Percentiles rank a stretch among this genome's conserved stretches.
phyloP scores from a whole-genome alignment of 2,797 vertebrate genomes.

The Champsocephalus esox region DNA sequence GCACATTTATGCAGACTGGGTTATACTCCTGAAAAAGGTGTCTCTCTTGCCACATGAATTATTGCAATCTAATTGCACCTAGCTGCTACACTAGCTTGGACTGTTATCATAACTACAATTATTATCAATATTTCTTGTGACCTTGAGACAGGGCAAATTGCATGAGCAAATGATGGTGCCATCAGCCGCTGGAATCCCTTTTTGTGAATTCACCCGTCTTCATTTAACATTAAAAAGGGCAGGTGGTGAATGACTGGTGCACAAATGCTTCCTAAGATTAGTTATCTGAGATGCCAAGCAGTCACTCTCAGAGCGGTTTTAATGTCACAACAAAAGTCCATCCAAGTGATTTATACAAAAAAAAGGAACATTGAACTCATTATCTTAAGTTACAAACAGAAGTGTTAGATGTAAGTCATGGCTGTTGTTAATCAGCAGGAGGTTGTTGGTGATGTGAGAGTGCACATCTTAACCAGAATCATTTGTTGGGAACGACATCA shows the following conservation, averaged over 20 bases:
- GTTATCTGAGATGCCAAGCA: not conserved
- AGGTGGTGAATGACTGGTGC: not conserved
- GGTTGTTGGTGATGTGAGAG: constrained; percentile 48
- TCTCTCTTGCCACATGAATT: too few species aligned
- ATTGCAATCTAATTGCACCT: too few species aligned
- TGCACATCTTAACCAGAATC: constrained; percentile 55
- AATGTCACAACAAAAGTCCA: constrained; percentile 11
- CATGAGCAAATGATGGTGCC: too few species aligned
- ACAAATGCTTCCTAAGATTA: not conserved
- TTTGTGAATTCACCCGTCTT: too few species aligned
- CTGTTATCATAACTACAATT: too few species aligned
- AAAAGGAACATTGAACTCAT: constrained; percentile 16
- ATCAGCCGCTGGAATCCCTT: too few species aligned
- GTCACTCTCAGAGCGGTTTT: not conserved
- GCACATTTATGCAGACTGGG: too few species aligned
- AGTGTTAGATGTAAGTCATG: constrained; percentile 20
- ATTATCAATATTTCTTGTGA: too few species aligned
- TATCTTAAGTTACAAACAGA: constrained; percentile 30
- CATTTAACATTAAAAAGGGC: not conserved
- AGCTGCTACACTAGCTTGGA: too few species aligned
- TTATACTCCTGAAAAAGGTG: too few species aligned
- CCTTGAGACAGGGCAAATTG: too few species aligned
- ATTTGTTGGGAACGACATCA: constrained; percentile 66
- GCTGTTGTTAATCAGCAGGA: constrained; percentile 50
- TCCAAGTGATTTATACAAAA: constrained; percentile 5